These are phyloP conservation scores for Odontamblyopus lacepedii DNA, from an alignment of 2,797 vertebrate genomes.

Conservation along the genomic window DNA sequence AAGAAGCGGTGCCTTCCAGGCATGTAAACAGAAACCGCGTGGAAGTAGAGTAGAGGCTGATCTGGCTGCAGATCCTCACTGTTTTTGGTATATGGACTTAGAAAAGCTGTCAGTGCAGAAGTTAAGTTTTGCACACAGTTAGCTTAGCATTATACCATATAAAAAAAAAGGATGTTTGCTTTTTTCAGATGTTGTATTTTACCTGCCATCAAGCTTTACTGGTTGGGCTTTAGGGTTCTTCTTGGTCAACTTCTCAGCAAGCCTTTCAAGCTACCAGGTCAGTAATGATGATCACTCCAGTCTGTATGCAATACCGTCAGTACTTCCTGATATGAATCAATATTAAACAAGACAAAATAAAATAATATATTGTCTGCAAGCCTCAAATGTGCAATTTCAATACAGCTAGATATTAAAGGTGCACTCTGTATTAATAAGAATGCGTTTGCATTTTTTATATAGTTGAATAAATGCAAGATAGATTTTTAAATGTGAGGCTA, in stretches of 20 bases:
- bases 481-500: too few relatives aligned
- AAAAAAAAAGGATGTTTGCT: slow-evolving; percentile 58
- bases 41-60: background rate
- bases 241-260: slow-evolving; percentile 74
- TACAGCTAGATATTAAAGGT: background rate
- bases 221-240: slow-evolving; percentile 71
- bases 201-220: slow-evolving; percentile 72
- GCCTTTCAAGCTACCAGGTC: slow-evolving; percentile 74
- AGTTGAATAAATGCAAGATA: too few relatives aligned
- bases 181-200: slow-evolving; percentile 47
- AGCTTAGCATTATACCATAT: background rate
- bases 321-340: background rate
- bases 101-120: background rate
- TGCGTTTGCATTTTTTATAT: background rate
- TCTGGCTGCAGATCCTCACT: too few relatives aligned
- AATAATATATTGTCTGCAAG: background rate
- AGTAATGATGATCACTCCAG: slow-evolving; percentile 24
- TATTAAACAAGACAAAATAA: too few relatives aligned
- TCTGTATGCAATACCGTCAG: background rate
- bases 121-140: background rate
- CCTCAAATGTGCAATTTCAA: background rate
- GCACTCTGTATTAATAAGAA: background rate
- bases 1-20: background rate
- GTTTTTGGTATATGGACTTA: background rate
- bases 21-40: background rate